A percentile compares a stretch with the other conserved stretches of the same genome.
Conservation (phyloP, 2,888 invertebrate genomes). For the Torymus aiolomorphi region DNA sequence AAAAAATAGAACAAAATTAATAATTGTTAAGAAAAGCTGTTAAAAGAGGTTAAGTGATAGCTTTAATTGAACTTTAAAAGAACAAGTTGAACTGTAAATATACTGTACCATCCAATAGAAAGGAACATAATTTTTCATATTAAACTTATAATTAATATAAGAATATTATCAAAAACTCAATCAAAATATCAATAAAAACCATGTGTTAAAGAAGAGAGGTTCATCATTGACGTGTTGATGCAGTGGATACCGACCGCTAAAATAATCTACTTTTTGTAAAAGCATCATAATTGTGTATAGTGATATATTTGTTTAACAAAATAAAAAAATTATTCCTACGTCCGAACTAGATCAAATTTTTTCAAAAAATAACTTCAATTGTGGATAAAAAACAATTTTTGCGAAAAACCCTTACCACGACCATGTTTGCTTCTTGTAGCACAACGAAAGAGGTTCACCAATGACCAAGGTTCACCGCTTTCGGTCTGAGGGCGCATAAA, state of each 20-base stretch:
- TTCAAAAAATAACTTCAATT: background rate
- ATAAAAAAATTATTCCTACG: background rate
- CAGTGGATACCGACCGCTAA: background rate
- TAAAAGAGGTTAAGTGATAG: no score
- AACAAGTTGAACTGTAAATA: no score
- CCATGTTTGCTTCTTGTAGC: slow-evolving; percentile 66
- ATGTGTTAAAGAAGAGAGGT: slow-evolving; percentile 26
- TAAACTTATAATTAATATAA: no score
- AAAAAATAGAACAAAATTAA: slow-evolving; percentile 44
- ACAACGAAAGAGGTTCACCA: slow-evolving; percentile 59
- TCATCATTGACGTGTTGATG: background rate
- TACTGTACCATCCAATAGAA: no score
- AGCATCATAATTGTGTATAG: slow-evolving; percentile 11
- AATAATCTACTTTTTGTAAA: slow-evolving; percentile 33
- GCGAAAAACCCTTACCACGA: slow-evolving; percentile 66
- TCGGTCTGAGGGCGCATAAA: slow-evolving; percentile 55
- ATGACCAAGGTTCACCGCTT: background rate
- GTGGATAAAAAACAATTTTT: slow-evolving; percentile 5
- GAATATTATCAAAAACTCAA: no score
- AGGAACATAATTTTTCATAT: no score
- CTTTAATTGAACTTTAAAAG: no score
- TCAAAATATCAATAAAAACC: slow-evolving; percentile 1
- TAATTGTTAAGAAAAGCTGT: no score
- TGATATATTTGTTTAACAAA: background rate
- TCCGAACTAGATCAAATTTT: slow-evolving; percentile 14